phyloP scores from a whole-genome alignment of 2,113 vertebrate species.

The Guaruba guarouba region DNA sequence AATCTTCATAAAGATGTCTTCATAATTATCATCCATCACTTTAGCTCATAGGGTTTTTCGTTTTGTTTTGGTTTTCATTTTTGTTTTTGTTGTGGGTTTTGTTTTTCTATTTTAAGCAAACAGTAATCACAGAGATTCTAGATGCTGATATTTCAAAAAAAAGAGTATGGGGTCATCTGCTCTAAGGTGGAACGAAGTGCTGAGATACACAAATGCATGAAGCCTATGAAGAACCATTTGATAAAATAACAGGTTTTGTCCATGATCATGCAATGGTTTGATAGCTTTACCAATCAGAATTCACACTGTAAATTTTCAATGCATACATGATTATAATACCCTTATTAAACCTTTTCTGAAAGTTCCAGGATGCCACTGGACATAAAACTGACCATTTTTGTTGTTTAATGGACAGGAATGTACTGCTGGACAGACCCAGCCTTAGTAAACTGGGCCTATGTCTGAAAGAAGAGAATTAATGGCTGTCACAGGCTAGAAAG shows the following conservation, averaged over 20 bases:
- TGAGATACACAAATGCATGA: neutral
- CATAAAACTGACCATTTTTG: neutral
- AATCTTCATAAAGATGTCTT: neutral
- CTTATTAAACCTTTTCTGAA: neutral
- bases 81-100: neutral
- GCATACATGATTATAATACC: neutral
- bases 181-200: neutral
- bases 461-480: neutral
- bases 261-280: neutral
- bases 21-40: neutral
- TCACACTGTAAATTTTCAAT: neutral
- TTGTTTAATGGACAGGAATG: neutral
- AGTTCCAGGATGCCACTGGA: neutral
- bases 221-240: neutral
- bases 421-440: neutral
- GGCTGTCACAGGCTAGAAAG: neutral
- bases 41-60: neutral
- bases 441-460: neutral
- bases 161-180: accelerated
- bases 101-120: neutral
- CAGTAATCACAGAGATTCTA: neutral
- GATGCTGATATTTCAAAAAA: neutral
- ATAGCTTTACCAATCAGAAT: neutral
- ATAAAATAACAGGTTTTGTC: neutral
- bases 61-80: neutral